Evolutionary conservation across 2,797 vertebrate genomes (phyloP).

Genomic region (Scolopax bukidnonensis): DNA sequence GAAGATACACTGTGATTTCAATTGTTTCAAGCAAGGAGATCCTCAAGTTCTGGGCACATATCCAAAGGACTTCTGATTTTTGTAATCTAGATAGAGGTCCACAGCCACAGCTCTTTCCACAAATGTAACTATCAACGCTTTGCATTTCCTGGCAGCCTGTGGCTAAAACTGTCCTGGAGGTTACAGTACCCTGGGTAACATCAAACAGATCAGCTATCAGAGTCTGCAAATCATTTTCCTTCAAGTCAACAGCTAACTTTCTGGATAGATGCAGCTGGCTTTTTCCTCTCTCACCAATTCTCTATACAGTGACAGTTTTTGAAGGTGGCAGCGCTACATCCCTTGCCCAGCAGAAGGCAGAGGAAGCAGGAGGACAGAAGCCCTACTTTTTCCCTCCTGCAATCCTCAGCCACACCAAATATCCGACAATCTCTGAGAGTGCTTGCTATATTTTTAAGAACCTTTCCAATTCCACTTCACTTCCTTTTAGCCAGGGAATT

Average conservation of each 20-base stretch:
- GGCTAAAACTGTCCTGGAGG: not conserved
- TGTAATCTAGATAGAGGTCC: not conserved
- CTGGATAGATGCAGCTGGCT: not conserved
- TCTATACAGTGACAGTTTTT: not conserved
- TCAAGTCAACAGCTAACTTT: not conserved
- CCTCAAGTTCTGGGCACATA: slow-evolving; percentile 15
- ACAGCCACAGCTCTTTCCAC: slow-evolving; percentile 15
- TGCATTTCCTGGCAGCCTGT: not conserved
- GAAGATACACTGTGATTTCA: slow-evolving; percentile 17
- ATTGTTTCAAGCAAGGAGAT: slow-evolving; percentile 23
- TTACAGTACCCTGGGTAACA: not conserved
- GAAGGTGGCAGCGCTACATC: not conserved
- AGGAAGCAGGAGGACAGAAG: not conserved
- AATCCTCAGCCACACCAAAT: not conserved
- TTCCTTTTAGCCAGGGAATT: not conserved
- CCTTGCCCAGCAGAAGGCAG: not conserved
- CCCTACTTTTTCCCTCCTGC: not conserved
- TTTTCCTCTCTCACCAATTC: not conserved
- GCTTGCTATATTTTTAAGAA: not conserved
- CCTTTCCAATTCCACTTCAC: not conserved
- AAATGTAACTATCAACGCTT: not conserved
- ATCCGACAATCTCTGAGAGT: not conserved
- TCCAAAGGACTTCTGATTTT: not conserved
- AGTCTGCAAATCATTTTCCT: not conserved
- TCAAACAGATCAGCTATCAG: not conserved